Evolutionary conservation across 2,888 invertebrate genomes (phyloP).

Genomic region (Cheilosia vernalis): DNA sequence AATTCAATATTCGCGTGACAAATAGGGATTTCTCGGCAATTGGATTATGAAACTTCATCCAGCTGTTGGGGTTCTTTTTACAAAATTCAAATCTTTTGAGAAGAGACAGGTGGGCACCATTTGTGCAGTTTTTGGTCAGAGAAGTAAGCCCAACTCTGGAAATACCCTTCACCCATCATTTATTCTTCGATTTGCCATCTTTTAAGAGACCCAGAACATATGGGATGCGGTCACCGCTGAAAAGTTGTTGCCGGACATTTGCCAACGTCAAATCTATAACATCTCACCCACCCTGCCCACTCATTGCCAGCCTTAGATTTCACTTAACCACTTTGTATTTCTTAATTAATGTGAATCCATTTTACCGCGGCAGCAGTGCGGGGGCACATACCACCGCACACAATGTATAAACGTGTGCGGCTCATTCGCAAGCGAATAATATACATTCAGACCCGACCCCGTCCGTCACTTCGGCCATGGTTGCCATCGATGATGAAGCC

Average conservation of each 20-base stretch:
- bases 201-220: background rate
- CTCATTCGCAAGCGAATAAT: slow-evolving; percentile 37
- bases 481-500: slow-evolving; percentile 48
- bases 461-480: slow-evolving; percentile 2
- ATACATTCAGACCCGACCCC: slow-evolving; percentile 15
- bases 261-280: background rate
- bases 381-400: slow-evolving; percentile 53
- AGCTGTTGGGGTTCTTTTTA: no score
- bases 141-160: no score
- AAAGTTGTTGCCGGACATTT: background rate
- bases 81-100: no score
- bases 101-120: no score
- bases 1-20: no score
- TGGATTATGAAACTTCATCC: no score
- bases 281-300: background rate
- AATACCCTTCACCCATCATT: no score
- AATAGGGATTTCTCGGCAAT: no score
- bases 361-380: slow-evolving; percentile 53
- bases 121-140: no score
- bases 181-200: no score
- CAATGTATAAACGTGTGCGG: slow-evolving; percentile 44
- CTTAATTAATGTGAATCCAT: slow-evolving; percentile 65
- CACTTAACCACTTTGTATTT: slow-evolving; percentile 49
- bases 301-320: slow-evolving; percentile 15
- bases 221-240: background rate